Conservation (phyloP, 2,797 vertebrate species). For the Huso huso region DNA sequence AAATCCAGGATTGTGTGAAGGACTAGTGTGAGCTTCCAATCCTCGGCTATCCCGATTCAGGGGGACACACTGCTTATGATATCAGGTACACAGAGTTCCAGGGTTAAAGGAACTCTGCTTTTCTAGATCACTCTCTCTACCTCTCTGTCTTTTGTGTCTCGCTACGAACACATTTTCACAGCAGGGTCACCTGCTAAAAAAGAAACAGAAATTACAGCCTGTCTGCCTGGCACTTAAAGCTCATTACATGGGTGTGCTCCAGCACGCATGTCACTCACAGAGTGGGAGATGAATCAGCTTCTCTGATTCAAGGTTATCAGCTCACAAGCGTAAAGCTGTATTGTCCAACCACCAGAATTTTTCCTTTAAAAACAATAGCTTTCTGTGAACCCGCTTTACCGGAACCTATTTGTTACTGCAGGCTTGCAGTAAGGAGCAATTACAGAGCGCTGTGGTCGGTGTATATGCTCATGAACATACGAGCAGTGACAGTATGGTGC, state of each 20-base stretch:
- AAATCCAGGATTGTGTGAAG: too few species aligned
- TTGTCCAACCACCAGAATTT: background rate
- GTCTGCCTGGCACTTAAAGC: background rate
- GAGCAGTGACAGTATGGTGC: too few species aligned
- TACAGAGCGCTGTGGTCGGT: too few species aligned
- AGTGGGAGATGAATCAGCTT: background rate
- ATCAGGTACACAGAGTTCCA: background rate
- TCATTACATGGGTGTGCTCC: background rate
- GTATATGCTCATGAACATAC: too few species aligned
- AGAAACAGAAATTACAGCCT: conserved; percentile 1
- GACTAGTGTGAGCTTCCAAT: background rate
- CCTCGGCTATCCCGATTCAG: background rate
- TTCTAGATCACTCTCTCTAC: background rate
- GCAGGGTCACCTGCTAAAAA: background rate
- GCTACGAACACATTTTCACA: background rate
- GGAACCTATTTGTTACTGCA: background rate
- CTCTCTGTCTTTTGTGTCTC: background rate
- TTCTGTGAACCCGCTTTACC: background rate
- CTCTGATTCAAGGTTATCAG: background rate
- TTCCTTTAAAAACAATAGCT: background rate
- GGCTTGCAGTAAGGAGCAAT: too few species aligned
- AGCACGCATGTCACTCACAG: background rate
- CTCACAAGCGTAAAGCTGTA: background rate
- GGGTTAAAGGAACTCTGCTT: background rate
- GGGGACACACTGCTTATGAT: background rate